phyloP scores from a whole-genome alignment of 2,113 vertebrate genomes.

The Xenopus laevis region DNA sequence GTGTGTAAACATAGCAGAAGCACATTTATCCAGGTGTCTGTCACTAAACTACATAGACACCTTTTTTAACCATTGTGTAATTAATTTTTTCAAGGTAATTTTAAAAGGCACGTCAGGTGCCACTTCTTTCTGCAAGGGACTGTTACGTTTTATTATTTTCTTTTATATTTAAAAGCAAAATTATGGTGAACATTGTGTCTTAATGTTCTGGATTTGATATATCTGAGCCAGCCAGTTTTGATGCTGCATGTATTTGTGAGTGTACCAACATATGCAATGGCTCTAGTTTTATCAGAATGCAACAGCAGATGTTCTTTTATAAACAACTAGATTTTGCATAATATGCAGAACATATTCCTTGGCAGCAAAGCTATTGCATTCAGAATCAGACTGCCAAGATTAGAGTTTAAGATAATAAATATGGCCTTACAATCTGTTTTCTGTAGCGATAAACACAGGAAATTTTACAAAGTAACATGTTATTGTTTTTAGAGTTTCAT shows the following conservation, averaged over 20 bases:
- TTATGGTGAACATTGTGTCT: too few relatives aligned
- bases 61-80: too few relatives aligned
- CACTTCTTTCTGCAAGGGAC: too few relatives aligned
- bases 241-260: slow-evolving; percentile 23
- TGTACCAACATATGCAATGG: slow-evolving; percentile 10
- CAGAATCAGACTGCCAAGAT: slow-evolving; percentile 51
- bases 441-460: slow-evolving; percentile 34
- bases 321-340: slow-evolving; percentile 50
- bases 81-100: too few relatives aligned
- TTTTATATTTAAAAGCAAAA: too few relatives aligned
- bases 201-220: too few relatives aligned
- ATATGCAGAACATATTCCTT: slow-evolving; percentile 50
- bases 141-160: too few relatives aligned
- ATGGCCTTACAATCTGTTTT: slow-evolving; percentile 45
- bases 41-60: too few relatives aligned
- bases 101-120: too few relatives aligned
- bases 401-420: slow-evolving; percentile 52
- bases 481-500: not conserved
- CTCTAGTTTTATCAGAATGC: slow-evolving; percentile 24
- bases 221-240: not conserved
- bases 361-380: slow-evolving; percentile 36
- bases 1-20: too few relatives aligned
- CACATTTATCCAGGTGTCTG: too few relatives aligned
- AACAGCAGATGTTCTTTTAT: slow-evolving; percentile 54
- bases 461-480: too few relatives aligned